Percentiles rank a stretch among this genome's conserved stretches.
Evolutionary conservation across 2,113 vertebrate species (phyloP).

Genomic region (Sebastes schlegelii): DNA sequence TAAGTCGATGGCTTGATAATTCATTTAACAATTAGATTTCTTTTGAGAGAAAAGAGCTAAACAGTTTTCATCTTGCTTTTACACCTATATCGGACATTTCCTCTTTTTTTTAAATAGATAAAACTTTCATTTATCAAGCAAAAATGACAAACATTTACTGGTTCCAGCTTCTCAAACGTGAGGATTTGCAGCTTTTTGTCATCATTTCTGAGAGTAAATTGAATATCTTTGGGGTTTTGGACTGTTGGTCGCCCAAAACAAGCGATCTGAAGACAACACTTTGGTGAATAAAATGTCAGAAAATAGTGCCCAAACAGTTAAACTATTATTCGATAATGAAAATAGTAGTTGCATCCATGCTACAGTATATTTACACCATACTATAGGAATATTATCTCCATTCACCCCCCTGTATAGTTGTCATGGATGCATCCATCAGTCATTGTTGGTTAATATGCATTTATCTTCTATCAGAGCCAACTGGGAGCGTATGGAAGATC

Average conservation of each 20-base stretch:
- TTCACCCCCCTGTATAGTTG: not conserved
- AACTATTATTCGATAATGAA: not conserved
- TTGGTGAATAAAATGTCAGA: not conserved
- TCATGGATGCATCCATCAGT: not conserved
- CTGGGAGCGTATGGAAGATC: not conserved
- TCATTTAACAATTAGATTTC: not conserved
- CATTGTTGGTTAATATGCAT: constrained; percentile 16
- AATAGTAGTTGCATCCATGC: not conserved
- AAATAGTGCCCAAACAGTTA: not conserved
- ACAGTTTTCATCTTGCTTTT: not conserved
- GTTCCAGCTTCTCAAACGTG: not conserved
- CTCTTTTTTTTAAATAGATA: not conserved
- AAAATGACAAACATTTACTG: not conserved
- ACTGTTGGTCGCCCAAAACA: not conserved
- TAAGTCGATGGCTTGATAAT: not conserved
- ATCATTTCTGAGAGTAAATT: not conserved
- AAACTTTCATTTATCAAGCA: not conserved
- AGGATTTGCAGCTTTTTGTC: not conserved
- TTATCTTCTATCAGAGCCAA: constrained; percentile 14
- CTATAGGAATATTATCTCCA: not conserved
- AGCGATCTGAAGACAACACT: not conserved
- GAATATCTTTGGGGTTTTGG: not conserved
- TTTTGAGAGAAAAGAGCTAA: not conserved
- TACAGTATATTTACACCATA: not conserved
- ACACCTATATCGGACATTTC: not conserved